Percentiles rank a stretch among this genome's conserved stretches.
Evolutionary conservation across 1,140 invertebrate genomes (phyloP).

Genomic region (Drosophila pseudoobscura): DNA sequence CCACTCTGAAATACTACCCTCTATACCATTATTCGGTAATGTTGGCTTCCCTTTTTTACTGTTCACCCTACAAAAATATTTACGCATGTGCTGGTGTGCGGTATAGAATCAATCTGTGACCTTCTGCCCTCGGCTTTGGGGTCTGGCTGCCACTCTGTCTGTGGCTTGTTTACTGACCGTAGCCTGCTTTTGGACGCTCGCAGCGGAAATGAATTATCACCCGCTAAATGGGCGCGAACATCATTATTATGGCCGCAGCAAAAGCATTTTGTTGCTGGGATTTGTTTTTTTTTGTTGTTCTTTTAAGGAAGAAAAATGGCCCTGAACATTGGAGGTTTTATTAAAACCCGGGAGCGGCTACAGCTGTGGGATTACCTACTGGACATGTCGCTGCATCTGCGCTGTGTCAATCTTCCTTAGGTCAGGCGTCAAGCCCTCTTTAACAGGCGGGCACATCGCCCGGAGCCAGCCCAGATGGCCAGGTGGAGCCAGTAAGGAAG

Average conservation of each 20-base stretch:
- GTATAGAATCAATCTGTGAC: conserved; percentile 27
- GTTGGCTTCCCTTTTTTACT: too few relatives aligned
- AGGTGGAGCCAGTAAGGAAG: background rate
- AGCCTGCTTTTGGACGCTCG: conserved; percentile 37
- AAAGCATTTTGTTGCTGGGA: conserved; percentile 13
- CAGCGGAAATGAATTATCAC: conserved; percentile 73
- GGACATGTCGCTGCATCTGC: background rate
- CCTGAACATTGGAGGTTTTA: conserved; percentile 16
- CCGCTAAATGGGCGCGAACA: conserved; percentile 64
- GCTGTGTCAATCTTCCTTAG: conserved; percentile 23
- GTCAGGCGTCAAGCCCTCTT: background rate
- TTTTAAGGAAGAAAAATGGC: conserved; percentile 64
- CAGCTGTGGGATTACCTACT: background rate
- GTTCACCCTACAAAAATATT: background rate
- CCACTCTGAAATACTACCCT: conserved; percentile 6
- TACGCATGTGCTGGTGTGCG: background rate
- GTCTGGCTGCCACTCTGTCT: conserved; percentile 25
- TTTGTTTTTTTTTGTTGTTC: conserved; percentile 7
- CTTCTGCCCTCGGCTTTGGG: conserved; percentile 4
- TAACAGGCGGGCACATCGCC: too few relatives aligned
- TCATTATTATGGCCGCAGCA: conserved; percentile 38
- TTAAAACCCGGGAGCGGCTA: conserved; percentile 22
- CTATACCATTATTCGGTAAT: background rate
- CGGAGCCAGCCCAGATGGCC: background rate
- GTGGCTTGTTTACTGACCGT: conserved; percentile 39